These are phyloP conservation scores for Lutraria rhynchaena DNA, from an alignment of 1,140 invertebrate genomes.

Conservation along the genomic window DNA sequence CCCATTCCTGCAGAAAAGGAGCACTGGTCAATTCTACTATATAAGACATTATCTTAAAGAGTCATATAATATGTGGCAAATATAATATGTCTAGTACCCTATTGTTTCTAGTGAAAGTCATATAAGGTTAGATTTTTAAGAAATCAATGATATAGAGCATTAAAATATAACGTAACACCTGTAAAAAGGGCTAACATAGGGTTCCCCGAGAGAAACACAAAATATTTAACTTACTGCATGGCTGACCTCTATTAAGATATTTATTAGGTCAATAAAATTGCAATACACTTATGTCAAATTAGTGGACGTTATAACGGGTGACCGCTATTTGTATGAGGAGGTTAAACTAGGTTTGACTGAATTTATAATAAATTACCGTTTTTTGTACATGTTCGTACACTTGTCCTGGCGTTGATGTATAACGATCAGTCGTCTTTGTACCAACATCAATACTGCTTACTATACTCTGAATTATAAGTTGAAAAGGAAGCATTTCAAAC, in stretches of 20 bases:
- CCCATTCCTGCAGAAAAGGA: too few species aligned
- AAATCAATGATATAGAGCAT: too few species aligned
- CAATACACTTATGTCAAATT: not conserved
- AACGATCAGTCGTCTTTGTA: constrained; percentile 23
- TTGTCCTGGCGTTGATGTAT: not conserved
- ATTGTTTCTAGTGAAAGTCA: too few species aligned
- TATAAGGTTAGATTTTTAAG: too few species aligned
- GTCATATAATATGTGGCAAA: too few species aligned
- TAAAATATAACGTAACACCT: too few species aligned
- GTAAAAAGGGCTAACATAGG: too few species aligned
- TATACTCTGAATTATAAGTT: constrained; percentile 34
- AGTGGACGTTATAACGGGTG: not conserved
- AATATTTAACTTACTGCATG: not conserved
- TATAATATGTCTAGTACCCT: too few species aligned
- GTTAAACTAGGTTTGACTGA: not conserved
- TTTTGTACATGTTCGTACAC: constrained; percentile 21
- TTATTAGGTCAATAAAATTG: not conserved
- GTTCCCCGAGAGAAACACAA: too few species aligned
- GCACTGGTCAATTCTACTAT: too few species aligned
- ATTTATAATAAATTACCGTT: constrained; percentile 1
- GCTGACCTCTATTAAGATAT: not conserved
- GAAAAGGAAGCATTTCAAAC: too few species aligned
- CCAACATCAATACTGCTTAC: constrained; percentile 30
- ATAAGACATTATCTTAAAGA: too few species aligned
- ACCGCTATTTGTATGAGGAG: not conserved